A percentile compares a stretch with the other conserved stretches of the same genome.
phyloP scores from a whole-genome alignment of 2,113 vertebrate genomes.

The Galemys pyrenaicus region DNA sequence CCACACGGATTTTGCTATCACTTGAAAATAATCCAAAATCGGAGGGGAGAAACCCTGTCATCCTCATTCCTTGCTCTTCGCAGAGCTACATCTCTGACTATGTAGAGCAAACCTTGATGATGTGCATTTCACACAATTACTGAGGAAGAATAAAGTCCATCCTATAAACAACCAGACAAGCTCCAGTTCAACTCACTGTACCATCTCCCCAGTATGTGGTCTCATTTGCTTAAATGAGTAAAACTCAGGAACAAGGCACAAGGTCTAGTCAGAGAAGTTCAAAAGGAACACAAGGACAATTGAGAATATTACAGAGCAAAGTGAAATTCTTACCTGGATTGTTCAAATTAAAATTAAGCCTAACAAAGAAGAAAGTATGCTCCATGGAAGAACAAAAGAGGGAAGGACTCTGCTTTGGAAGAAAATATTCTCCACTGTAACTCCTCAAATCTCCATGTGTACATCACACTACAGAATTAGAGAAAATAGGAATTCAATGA shows the following conservation, averaged over 20 bases:
- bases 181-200: neutral
- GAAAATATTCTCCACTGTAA: neutral
- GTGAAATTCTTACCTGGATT: neutral
- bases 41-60: neutral
- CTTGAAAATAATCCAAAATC: neutral
- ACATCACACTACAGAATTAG: neutral
- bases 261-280: neutral
- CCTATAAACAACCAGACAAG: neutral
- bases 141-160: neutral
- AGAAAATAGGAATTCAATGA: neutral
- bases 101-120: accelerated
- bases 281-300: neutral
- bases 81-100: neutral
- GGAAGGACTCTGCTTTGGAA: neutral
- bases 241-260: neutral
- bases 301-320: neutral
- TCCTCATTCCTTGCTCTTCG: neutral
- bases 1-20: neutral
- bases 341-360: neutral
- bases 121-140: neutral
- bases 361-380: neutral
- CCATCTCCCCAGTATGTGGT: neutral
- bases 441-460: neutral
- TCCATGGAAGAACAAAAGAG: neutral
- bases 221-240: neutral